Base-by-base conservation (phyloP, 1,140 invertebrate genomes). In the Portunus trituberculatus region DNA sequence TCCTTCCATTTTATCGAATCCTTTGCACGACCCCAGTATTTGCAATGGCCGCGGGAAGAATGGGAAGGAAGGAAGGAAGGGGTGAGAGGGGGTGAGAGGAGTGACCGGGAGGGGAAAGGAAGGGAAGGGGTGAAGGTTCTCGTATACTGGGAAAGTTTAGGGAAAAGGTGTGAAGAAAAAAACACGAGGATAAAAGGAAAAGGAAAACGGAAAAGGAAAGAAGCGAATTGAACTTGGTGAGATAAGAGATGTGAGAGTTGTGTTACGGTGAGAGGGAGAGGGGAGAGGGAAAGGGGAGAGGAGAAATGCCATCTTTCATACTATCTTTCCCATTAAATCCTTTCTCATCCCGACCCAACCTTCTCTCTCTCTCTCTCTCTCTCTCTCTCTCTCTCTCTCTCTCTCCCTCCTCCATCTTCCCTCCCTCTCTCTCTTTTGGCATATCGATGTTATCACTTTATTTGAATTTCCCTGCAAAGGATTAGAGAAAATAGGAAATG, bases 401-500 rank as follows among this genome's bases (percentile, higher is more conserved):
- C 0, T 25, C 16, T n/a, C 8, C 8, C 67, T 20, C 20, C n/a
- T 8, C 8, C n/a, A 8, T n/a, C n/a, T 25, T 16, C 8, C 67
- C 8, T n/a, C n/a, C n/a, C 67, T 20, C 25, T 8, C n/a, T n/a
- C 67, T n/a, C n/a, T n/a, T n/a, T 76, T n/a, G n/a, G 67, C n/a
- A 76, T 76, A 76, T 76, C 8, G 67, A 76, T 76, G 25, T 76
- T 76, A 76, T 76, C 67, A 76, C 67, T 76, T 76, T 76, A 76
- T 76, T 59, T n/a, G 20, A 76, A 76, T 76, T 76, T 76, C 20
- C 67, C 25, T 76, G 6, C 67, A 76, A 76, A 76, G 67, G 67
- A 76, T 76, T 7, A 76, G 67, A 76, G 67, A 76, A 76, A 76
- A 76, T 76, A 76, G 4, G 20, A 76, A 76, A 76, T 59, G 25